A percentile compares a stretch with the other conserved stretches of the same genome.
Evolutionary conservation across 1,140 invertebrate species (phyloP).

Genomic region (Tribolium madens): DNA sequence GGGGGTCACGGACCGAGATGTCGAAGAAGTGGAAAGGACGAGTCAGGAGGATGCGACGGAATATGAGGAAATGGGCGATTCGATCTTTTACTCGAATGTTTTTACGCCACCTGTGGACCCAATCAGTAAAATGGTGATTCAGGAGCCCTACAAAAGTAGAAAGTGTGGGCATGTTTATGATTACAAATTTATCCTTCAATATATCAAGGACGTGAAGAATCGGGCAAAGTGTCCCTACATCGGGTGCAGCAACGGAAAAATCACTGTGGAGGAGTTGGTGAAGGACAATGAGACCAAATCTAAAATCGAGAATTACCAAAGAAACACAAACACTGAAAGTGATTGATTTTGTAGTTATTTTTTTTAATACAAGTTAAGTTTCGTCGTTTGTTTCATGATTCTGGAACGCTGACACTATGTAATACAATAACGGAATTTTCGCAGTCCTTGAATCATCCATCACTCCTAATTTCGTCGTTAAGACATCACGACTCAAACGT

Average conservation of each 20-base stretch:
- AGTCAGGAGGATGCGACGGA: constrained; percentile 41
- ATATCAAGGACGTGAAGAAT: constrained; percentile 56
- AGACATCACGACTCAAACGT: constrained; percentile 56
- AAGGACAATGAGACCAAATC: constrained; percentile 52
- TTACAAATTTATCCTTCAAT: constrained; percentile 52
- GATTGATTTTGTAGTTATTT: not conserved
- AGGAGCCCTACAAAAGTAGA: constrained; percentile 55
- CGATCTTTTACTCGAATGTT: constrained; percentile 53
- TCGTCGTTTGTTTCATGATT: constrained; percentile 36
- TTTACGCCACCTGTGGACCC: constrained; percentile 59
- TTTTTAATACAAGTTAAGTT: not conserved
- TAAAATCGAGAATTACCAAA: constrained; percentile 38
- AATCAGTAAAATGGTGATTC: constrained; percentile 55
- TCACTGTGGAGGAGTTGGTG: constrained; percentile 50
- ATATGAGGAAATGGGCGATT: constrained; percentile 55
- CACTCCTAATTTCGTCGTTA: constrained; percentile 62
- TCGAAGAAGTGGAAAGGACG: constrained; percentile 42
- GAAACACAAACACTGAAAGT: not conserved
- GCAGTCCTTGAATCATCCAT: constrained; percentile 60
- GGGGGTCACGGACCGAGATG: constrained; percentile 26
- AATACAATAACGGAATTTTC: constrained; percentile 63
- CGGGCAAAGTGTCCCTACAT: constrained; percentile 59
- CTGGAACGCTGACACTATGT: constrained; percentile 58
- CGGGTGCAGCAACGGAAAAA: constrained; percentile 55
- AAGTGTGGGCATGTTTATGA: constrained; percentile 59